These are phyloP conservation scores for Trachemys scripta DNA, from an alignment of 2,113 vertebrate species.

Conservation along the genomic window DNA sequence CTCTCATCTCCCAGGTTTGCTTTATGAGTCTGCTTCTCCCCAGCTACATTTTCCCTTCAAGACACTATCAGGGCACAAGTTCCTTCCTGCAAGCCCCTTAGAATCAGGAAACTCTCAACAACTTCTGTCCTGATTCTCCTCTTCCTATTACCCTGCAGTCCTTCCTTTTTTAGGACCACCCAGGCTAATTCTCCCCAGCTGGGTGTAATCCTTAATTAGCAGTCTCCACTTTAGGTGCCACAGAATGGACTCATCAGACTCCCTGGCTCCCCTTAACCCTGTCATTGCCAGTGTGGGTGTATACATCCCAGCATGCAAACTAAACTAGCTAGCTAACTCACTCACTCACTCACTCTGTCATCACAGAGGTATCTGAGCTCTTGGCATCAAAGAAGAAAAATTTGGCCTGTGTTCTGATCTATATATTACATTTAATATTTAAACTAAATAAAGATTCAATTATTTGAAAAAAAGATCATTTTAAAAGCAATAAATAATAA, in stretches of 20 bases:
- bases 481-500: accelerated
- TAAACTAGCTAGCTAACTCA: not conserved
- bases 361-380: not conserved
- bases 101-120: not conserved
- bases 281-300: not conserved
- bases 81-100: not conserved
- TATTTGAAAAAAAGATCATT: not conserved
- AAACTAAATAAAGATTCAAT: not conserved
- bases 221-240: not conserved
- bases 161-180: not conserved
- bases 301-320: not conserved
- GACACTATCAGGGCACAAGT: not conserved
- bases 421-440: not conserved
- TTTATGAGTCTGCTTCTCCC: not conserved
- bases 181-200: not conserved
- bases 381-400: not conserved
- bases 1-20: not conserved
- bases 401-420: not conserved
- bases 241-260: not conserved
- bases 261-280: not conserved
- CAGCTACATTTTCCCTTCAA: not conserved
- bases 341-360: not conserved
- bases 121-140: not conserved
- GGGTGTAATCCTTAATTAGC: not conserved
- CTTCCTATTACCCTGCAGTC: not conserved